Percentiles rank a stretch among this genome's conserved stretches.
phyloP scores from a whole-genome alignment of 2,888 invertebrate genomes.

The Drosophila setosimentum region DNA sequence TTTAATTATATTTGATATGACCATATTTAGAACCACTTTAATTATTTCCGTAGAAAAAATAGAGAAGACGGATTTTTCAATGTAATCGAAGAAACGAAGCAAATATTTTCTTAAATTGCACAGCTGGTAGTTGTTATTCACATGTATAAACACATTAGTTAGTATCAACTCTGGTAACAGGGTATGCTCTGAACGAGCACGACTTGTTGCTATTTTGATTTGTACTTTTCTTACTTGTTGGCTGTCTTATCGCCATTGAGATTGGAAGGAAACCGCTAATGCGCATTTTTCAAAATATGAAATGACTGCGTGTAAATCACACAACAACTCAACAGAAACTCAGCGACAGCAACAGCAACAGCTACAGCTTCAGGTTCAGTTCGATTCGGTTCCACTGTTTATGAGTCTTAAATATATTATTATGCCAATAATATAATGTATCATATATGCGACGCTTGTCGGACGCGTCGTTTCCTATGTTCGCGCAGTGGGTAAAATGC shows the following conservation, averaged over 20 bases:
- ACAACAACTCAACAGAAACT: slow-evolving; percentile 3
- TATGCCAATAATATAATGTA: slow-evolving; percentile 71
- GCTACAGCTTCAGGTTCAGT: background rate
- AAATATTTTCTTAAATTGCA: background rate
- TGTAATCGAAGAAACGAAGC: background rate
- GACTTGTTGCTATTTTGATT: slow-evolving; percentile 13
- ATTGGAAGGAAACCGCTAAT: slow-evolving; percentile 69
- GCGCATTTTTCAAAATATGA: slow-evolving; percentile 62
- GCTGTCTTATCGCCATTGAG: slow-evolving; percentile 34
- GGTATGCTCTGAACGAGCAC: background rate
- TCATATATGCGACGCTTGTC: slow-evolving; percentile 50
- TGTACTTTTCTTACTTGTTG: slow-evolving; percentile 22
- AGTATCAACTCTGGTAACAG: background rate
- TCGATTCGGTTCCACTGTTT: slow-evolving; percentile 24
- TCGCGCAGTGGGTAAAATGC: slow-evolving; percentile 59
- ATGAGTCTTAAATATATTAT: slow-evolving; percentile 64
- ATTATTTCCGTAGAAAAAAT: background rate
- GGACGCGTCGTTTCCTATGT: slow-evolving; percentile 70
- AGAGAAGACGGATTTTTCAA: background rate
- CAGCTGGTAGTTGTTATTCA: background rate
- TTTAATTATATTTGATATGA: background rate
- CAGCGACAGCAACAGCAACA: background rate
- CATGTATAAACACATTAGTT: background rate
- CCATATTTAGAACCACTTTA: background rate
- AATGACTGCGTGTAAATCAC: slow-evolving; percentile 59